These are phyloP conservation scores for Alitta virens DNA, from an alignment of 2,888 invertebrate genomes.

Conservation along the genomic window DNA sequence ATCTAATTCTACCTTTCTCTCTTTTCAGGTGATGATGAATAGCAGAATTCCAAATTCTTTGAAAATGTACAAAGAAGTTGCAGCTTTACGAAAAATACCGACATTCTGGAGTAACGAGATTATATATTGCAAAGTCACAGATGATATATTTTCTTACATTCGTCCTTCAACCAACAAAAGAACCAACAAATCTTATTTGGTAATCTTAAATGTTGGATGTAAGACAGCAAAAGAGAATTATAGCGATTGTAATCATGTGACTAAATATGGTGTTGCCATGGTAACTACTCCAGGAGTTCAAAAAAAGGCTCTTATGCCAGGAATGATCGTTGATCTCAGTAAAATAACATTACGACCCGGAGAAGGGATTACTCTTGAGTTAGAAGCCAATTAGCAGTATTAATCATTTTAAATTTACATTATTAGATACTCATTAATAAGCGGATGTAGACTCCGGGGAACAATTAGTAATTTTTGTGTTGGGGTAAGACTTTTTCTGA, in stretches of 20 bases:
- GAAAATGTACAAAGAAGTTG: slow-evolving; percentile 10
- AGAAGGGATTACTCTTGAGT: slow-evolving; percentile 5
- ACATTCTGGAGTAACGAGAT: slow-evolving; percentile 6
- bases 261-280: background rate
- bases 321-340: background rate
- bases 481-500: no score
- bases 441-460: no score
- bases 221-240: background rate
- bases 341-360: slow-evolving; percentile 4
- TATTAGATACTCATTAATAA: no score
- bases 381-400: no score
- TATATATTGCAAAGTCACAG: background rate
- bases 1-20: no score
- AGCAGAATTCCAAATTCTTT: slow-evolving; percentile 6
- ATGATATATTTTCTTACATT: slow-evolving; percentile 10
- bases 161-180: background rate
- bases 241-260: background rate
- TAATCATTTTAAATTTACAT: no score
- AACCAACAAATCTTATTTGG: slow-evolving; percentile 4
- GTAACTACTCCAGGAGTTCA: background rate
- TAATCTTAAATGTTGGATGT: slow-evolving; percentile 2
- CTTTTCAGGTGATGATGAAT: slow-evolving; percentile 5
- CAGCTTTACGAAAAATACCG: slow-evolving; percentile 4
- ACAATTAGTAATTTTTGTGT: no score
- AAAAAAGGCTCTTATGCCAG: background rate